Base-by-base conservation (phyloP, 2,113 vertebrate genomes). In the Cercopithecus mona region DNA sequence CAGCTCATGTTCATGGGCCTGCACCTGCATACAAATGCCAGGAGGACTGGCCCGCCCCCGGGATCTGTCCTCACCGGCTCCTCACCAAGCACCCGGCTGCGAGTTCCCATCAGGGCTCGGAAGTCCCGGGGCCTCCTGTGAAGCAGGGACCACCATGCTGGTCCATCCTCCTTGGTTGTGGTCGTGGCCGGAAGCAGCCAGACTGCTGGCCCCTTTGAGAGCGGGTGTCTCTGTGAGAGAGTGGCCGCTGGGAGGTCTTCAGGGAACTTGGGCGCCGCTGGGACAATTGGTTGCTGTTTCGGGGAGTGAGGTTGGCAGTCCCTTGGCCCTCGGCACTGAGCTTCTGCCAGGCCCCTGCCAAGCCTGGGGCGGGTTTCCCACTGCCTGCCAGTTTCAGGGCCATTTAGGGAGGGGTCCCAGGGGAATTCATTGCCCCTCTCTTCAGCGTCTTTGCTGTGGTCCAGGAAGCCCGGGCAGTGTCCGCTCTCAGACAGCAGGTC, bases 1-100 rank as follows among this genome's bases (percentile, higher is more conserved):
- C 48, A 61, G 95, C 97, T 95, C 97, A 81, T 96, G 97, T 81
- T 88, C 20, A 2, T 5, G 76, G 92, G 90, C 52, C 81, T 88
- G 92, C 97, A 96, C 93, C 95, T 94, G 98, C 97, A 98, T 98
- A 97, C 98, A 97, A 98, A 98, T 98, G 95, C 94, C 66, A 50
- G 27, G 75, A 88, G 92, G 76, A 40, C 30, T 11, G 83, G 76
- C 61, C 91, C 0, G 43, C 94, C 76, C 83, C 70, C 0, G 5
- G 55, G 89, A 50, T 95, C 55, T 84, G 94, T 93, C 59, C 86
- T 72, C 57, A 52, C 72, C 86, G 94, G 93, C 4, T 92, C 0
- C 52, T 25, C 2, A 61, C 30, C 85, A 45, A 40, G 94, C 32
- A 35, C 88, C 27, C 7, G 27, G 2, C 95, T 84, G 72, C 81